Evolutionary conservation across 2,797 vertebrate species (phyloP).

Genomic region (Falco novaeseelandiae): DNA sequence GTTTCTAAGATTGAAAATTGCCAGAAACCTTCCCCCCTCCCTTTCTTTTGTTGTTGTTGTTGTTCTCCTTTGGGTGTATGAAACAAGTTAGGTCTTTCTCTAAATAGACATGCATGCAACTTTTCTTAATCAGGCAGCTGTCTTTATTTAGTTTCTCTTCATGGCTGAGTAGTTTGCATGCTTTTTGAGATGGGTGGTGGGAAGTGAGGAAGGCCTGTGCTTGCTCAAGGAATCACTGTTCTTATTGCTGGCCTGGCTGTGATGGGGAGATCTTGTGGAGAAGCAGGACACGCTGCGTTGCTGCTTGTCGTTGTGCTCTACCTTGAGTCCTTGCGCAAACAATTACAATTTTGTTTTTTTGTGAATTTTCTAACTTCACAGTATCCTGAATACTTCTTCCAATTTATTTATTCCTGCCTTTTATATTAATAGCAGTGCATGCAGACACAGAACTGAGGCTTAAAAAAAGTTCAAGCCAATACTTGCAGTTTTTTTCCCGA

Average conservation of each 20-base stretch:
- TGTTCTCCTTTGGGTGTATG: background rate
- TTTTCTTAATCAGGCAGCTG: background rate
- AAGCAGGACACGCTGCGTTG: background rate
- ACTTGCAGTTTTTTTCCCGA: constrained; percentile 46
- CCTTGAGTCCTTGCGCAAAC: background rate
- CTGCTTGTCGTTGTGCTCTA: background rate
- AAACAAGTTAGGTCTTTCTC: background rate
- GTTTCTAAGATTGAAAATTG: background rate
- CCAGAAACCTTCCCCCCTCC: background rate
- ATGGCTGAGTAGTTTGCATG: background rate
- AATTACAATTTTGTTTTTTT: background rate
- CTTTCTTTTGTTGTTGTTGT: accelerated
- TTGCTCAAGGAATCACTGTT: accelerated
- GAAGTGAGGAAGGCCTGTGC: background rate
- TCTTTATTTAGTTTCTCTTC: background rate
- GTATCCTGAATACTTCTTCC: constrained; percentile 36
- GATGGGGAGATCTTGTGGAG: background rate
- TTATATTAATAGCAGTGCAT: constrained; percentile 31
- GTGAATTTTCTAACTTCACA: background rate
- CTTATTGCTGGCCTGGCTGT: background rate
- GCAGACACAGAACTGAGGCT: constrained; percentile 45
- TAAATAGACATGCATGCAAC: background rate
- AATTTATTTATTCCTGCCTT: constrained; percentile 18
- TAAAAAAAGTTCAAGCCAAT: constrained; percentile 59
- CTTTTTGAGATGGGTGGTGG: background rate